Base-by-base conservation (phyloP, 1,140 invertebrate species). In the Bombyx mandarina region DNA sequence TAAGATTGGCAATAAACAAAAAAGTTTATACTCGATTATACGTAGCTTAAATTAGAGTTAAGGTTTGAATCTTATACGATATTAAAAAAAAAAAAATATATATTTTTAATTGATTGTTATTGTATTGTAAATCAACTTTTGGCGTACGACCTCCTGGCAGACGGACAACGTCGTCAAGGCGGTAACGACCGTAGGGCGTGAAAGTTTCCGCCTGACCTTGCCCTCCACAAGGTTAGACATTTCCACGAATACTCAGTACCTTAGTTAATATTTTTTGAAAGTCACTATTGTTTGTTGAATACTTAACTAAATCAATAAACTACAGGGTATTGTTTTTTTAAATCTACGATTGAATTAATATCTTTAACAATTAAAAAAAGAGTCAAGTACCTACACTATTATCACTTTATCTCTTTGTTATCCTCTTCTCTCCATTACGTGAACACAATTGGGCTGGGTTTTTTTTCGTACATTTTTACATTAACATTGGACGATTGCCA, bases 401-500 rank as follows among this genome's bases (percentile, higher is more conserved):
- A 47, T 49, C 1, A 49, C 7, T 18, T 18, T 22, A 7, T 49
- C 48, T 18, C n/a, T n/a, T 49, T 49, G 4, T 22, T 49, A 18
- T 49, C 12, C 12, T 18, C 12, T 18, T 18, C 12, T 18, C 12
- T 18, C 9, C 8, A n/a, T 49, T 18, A 12, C 8, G 7, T 65
- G 55, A 62, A 70, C 59, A 71, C 68, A 65, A 67, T 70, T 67
- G 66, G 67, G 65, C 62, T 46, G 58, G 26, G 26, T 35, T 35
- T 35, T 35, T 18, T 35, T 22, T 63, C 43, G 63, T 49, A 69
- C 58, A 65, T 71, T 77, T 78, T 77, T 69, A 71, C 62, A 61
- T 71, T 62, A 67, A 66, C 61, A 63, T 79, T 82, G 79, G 77
- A 71, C n/a, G 45, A 18, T 48, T 69, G 79, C 77, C 75, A 82